phyloP scores from a whole-genome alignment of 1,140 invertebrate genomes.

The Grapholita molesta region DNA sequence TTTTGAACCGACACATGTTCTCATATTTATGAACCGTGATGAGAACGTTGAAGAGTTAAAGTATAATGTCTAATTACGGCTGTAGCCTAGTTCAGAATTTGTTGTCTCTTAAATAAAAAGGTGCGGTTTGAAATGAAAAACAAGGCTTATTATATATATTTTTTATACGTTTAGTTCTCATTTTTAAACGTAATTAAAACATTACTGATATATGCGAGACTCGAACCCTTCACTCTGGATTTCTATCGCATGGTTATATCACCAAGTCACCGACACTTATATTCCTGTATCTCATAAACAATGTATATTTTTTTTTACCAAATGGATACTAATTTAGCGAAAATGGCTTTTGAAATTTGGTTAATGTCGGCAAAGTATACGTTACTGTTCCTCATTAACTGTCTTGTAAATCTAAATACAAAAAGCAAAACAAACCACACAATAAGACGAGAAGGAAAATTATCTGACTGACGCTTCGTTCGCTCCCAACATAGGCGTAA shows the following conservation, averaged over 20 bases:
- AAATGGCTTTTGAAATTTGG: neutral
- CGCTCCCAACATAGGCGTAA: constrained; percentile 31
- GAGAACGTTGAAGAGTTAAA: constrained; percentile 4
- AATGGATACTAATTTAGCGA: neutral
- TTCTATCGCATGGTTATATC: too few species aligned
- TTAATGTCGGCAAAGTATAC: constrained; percentile 9
- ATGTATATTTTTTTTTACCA: neutral
- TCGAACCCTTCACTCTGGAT: too few species aligned
- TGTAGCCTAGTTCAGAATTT: neutral
- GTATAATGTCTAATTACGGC: neutral
- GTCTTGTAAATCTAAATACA: neutral
- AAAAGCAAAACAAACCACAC: neutral
- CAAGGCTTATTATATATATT: neutral
- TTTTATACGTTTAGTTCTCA: too few species aligned
- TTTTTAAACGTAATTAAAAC: too few species aligned
- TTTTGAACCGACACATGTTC: neutral
- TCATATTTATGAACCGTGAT: constrained; percentile 5
- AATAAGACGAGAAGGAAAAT: constrained; percentile 6
- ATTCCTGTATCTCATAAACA: neutral
- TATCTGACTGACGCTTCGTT: constrained; percentile 10
- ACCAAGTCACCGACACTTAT: too few species aligned
- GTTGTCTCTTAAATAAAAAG: neutral
- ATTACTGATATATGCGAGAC: too few species aligned
- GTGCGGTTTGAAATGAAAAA: too few species aligned
- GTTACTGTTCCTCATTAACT: constrained; percentile 1